Evolutionary conservation across 2,797 vertebrate species (phyloP).

Genomic region (Chelonia mydas): DNA sequence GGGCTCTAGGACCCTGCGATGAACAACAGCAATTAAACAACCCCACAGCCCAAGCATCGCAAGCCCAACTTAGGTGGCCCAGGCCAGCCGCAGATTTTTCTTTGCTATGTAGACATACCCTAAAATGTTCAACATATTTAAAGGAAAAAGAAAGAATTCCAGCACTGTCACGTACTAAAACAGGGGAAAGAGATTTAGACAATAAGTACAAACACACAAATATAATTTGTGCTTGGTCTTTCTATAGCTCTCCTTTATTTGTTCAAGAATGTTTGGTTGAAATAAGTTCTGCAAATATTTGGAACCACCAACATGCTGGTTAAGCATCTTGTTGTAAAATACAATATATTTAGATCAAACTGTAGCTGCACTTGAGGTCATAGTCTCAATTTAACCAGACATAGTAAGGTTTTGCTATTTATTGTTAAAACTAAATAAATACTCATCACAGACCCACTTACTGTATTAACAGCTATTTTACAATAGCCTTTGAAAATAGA

Average conservation of each 20-base stretch:
- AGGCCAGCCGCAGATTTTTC: not conserved
- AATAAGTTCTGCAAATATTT: constrained; percentile 2
- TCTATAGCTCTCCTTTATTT: not conserved
- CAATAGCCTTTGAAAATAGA: not conserved
- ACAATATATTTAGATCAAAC: not conserved
- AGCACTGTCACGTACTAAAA: not conserved
- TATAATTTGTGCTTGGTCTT: accelerated
- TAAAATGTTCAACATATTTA: not conserved
- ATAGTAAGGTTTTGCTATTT: not conserved
- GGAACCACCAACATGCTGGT: not conserved
- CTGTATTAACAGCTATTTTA: not conserved
- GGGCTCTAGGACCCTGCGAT: too few species aligned
- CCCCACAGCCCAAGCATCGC: not conserved
- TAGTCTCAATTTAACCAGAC: not conserved
- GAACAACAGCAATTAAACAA: not conserved
- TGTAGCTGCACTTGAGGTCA: not conserved
- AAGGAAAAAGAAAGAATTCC: not conserved
- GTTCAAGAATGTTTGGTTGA: not conserved
- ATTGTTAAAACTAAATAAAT: not conserved
- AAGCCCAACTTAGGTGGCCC: not conserved
- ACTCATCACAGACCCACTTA: not conserved
- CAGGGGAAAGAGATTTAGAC: not conserved
- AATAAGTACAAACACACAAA: not conserved
- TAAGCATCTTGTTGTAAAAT: not conserved
- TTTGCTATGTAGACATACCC: not conserved